Evolutionary conservation across 2,888 invertebrate species (phyloP).

Genomic region (Brachylomia viminalis): DNA sequence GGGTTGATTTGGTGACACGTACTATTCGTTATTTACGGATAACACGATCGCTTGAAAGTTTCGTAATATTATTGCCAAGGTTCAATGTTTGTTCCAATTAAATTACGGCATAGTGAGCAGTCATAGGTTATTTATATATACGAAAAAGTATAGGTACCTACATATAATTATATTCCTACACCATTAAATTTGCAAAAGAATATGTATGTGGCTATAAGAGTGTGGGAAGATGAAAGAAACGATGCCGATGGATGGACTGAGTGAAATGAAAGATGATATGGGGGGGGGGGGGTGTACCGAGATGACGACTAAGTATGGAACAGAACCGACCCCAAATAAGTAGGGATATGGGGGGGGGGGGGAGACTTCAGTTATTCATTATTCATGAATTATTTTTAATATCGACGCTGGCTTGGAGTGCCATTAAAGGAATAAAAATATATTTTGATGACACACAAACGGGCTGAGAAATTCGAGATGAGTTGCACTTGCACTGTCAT

Average conservation of each 20-base stretch:
- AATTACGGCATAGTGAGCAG: background rate
- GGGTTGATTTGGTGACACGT: slow-evolving; percentile 25
- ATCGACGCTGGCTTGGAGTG: slow-evolving; percentile 15
- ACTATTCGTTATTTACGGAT: slow-evolving; percentile 21
- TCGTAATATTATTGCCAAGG: slow-evolving; percentile 15
- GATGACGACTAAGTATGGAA: background rate
- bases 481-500: slow-evolving; percentile 35
- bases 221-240: background rate
- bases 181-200: too few species aligned
- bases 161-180: too few species aligned
- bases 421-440: slow-evolving; percentile 26
- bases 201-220: too few species aligned
- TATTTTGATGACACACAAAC: slow-evolving; percentile 10
- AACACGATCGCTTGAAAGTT: slow-evolving; percentile 25
- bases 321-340: background rate
- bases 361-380: too few species aligned
- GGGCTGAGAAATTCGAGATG: slow-evolving; percentile 1
- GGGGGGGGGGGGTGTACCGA: too few species aligned
- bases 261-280: background rate
- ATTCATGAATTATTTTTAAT: slow-evolving; percentile 23
- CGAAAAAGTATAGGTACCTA: background rate
- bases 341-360: background rate
- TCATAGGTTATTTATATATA: background rate
- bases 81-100: slow-evolving; percentile 7
- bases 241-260: background rate